Base-by-base conservation (phyloP, 2,797 vertebrate species). In the Schizopygopsis malacanthus region DNA sequence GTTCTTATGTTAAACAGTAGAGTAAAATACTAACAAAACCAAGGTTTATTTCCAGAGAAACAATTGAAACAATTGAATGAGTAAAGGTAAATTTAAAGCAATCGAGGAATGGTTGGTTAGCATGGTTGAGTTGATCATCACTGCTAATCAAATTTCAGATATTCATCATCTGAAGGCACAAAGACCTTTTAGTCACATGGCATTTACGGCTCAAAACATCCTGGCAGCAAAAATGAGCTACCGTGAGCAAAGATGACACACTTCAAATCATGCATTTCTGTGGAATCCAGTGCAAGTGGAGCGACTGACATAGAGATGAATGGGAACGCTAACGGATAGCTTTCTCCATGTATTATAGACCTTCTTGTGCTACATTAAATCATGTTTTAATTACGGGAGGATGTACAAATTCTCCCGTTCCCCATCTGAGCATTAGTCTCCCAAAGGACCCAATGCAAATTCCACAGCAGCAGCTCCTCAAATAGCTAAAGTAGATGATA, bases 341-440 rank as follows among this genome's bases (percentile, higher is more conserved):
- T 80, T 80, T 67, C 79, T 80, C 16, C 61, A 80, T 43, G 59
- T 65, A 50, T 67, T 80, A 47, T 16, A 80, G 41, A 50, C 54
- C 28, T 45, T 56, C 39, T 65, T 45, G 41, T 65, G 56, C 61
- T 67, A 94, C 90, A 79, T 89, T 93, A 94, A 94, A 95, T 94
- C 92, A 91, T 95, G 92, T 95, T 94, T 95, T 95, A 95, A 96
- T 95, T 93, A 95, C 93, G 89, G 88, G 87, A 45, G 91, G 91
- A 93, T 94, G 91, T 92, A 92, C 93, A 92, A 92, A 91, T 94
- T 93, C 85, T 87, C 93, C 93, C 93, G 88, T 92, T 93, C 91
- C 93, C 92, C 89, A 85, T 87, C 89, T 28, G 88, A 90, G 88
- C 72, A 88, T 82, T 83, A 89, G 88, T 92, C 93, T 92, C 94